phyloP scores from a whole-genome alignment of 1,140 invertebrate genomes.

The Dreissena rostriformis region DNA sequence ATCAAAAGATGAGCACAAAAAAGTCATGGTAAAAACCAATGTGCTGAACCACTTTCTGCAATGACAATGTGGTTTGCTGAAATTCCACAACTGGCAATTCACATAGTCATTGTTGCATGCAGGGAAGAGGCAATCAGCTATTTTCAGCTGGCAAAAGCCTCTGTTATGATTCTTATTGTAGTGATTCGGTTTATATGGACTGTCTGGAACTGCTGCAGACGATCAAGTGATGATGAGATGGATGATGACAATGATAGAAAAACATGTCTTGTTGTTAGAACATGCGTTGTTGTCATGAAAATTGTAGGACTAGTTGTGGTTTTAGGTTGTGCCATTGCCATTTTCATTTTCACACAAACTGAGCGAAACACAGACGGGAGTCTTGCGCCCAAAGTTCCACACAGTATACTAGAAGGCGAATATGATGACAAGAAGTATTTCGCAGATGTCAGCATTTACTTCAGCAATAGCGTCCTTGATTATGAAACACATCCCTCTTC shows the following conservation, averaged over 20 bases:
- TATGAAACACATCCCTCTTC: constrained; percentile 2
- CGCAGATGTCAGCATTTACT: constrained; percentile 70
- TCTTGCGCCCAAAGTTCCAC: constrained; percentile 68
- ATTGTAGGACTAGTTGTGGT: constrained; percentile 70
- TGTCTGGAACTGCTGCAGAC: constrained; percentile 67
- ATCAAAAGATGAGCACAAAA: no score
- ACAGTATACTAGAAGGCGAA: constrained; percentile 68
- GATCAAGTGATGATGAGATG: constrained; percentile 56
- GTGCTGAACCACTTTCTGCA: constrained; percentile 67
- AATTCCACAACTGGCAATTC: constrained; percentile 73
- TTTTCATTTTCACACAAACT: constrained; percentile 73
- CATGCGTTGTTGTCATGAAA: constrained; percentile 65
- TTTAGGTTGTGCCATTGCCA: constrained; percentile 60
- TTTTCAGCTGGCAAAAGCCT: constrained; percentile 73
- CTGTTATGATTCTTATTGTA: constrained; percentile 67
- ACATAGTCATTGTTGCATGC: constrained; percentile 71
- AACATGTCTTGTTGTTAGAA: constrained; percentile 58
- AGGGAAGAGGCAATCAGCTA: constrained; percentile 76
- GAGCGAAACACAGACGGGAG: constrained; percentile 63
- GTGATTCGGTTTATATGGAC: constrained; percentile 68
- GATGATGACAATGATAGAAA: constrained; percentile 45
- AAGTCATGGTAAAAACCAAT: constrained; percentile 24
- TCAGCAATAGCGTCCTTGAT: constrained; percentile 65
- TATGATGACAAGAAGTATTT: constrained; percentile 75
- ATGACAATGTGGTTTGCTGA: constrained; percentile 74